Base-by-base conservation (phyloP, 1,140 invertebrate species). In the Tribolium castaneum region DNA sequence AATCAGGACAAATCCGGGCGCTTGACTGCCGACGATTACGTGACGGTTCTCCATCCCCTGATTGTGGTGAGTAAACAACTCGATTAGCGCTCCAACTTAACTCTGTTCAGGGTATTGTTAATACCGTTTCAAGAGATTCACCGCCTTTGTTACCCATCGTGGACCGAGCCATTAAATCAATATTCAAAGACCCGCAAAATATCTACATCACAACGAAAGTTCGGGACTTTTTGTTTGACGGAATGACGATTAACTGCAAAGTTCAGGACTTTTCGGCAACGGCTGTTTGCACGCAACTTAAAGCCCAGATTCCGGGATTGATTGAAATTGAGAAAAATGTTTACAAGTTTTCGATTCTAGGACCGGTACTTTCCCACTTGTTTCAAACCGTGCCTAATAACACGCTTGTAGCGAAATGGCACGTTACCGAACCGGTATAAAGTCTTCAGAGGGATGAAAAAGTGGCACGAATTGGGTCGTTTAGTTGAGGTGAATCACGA, bases 11-110 rank as follows among this genome's bases (percentile, higher is more conserved):
- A 89, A 9, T 92, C 92, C 2, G 89, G 88, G 1, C 85, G 86
- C 1, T 85, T 95, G 1, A 94, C 92, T 0, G 93, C 93, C 0
- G 89, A 95, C 50, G 93, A 95, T 85, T 87, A 92, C 6, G 84
- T 95, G 0, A 89, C 90, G 0, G 85, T 92, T 49, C 89, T 91
- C 5, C 89, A 93, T 84, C 83, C 91, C 2, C 82, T 92, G 19
- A 86, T 93, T 16, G 81, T 92, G 83, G 90, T 91, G 83, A 86
- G 86, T 78, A 75, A 62, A 14, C 0, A 14, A 34, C 10, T 14
- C 10, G n/a, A 25, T 16, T 5, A 49, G 10, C 14, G 49, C 50
- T 12, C 13, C 56, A 12, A 70, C 19, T 6, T 50, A 77, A 35
- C 12, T 51, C 1, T 13, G 10, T 56, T 62, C 54, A 90, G 84